Evolutionary conservation across 2,797 vertebrate species (phyloP).

Genomic region (Anabacerthia variegaticeps): DNA sequence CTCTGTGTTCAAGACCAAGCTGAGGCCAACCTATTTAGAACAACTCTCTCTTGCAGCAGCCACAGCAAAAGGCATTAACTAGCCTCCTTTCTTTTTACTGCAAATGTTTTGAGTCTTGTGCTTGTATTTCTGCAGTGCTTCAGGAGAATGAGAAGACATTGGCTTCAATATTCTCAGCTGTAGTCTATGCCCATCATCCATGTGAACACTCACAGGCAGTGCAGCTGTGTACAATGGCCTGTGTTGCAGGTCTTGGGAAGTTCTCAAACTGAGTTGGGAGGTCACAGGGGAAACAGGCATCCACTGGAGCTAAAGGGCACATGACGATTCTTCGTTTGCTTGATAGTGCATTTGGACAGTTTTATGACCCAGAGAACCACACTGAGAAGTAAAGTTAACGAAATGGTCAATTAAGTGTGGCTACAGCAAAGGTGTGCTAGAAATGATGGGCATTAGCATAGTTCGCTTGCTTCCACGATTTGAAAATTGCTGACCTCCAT

Average conservation of each 20-base stretch:
- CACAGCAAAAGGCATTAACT: neutral
- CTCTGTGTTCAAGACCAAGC: neutral
- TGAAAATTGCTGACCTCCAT: neutral
- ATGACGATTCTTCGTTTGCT: neutral
- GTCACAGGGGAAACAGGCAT: neutral
- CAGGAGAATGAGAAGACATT: neutral
- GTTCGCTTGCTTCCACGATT: neutral
- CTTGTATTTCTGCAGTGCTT: neutral
- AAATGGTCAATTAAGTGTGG: neutral
- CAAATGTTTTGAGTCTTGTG: neutral
- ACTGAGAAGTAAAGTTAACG: neutral
- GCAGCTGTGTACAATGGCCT: accelerated
- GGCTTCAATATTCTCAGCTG: neutral
- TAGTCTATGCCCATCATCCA: neutral
- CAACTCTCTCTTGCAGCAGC: neutral
- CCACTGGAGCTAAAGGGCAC: neutral
- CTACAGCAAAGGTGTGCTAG: neutral
- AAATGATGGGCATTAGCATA: accelerated
- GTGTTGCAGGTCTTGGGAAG: neutral
- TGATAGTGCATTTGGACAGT: neutral
- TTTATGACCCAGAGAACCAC: neutral
- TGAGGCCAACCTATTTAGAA: neutral
- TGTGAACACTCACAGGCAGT: neutral
- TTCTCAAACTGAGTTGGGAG: neutral
- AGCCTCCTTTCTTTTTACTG: neutral